Base-by-base conservation (phyloP, 1,140 invertebrate genomes). In the Drosophila triauraria region DNA sequence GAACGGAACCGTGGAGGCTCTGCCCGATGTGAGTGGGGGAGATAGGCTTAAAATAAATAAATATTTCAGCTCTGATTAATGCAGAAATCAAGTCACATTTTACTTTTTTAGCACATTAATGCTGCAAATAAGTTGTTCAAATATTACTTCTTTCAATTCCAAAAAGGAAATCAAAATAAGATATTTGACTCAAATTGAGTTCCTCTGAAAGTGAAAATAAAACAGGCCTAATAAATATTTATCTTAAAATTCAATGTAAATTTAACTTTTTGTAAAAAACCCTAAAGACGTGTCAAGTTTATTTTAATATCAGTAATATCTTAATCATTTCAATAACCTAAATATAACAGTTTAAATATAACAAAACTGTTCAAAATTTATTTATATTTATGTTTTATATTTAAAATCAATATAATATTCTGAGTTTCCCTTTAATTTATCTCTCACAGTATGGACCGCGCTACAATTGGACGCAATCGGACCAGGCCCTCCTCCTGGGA, bases 401-500 rank as follows among this genome's bases (percentile, higher is more conserved):
- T 23, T 13, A 7, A 23, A n/a, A 4, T n/a, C 9, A 6, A 30
- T 51, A 42, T 27, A 17, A 17, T 7, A 27, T n/a, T 1, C 4
- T 5, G 8, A 53, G 30, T 63, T 30, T 63, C 12, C 35, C 17
- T 20, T 27, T 38, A 56, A 63, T 72, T 12, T 40, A 32, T 38
- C 25, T 25, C 25, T 15, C 9, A 27, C 30, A 95, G 94, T 94
- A 93, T 68, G 94, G 94, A 1, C 91, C 93, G 27, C 93, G 95
- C n/a, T 95, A 93, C 59, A 93, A 94, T 43, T 96, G 95, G 95
- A 93, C 93, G 59, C 92, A 94, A 64, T 91, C 93, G 48, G 91
- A 95, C 54, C 96, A 96, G 93, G 95, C 95, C 0, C 74, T 95
- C 0, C 93, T 96, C 20, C 75, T 96, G 30, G 94, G 95, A 2